A percentile compares a stretch with the other conserved stretches of the same genome.
These are phyloP conservation scores for Lasioglossum oenotherae DNA, from an alignment of 2,888 invertebrate genomes.

Conservation along the genomic window DNA sequence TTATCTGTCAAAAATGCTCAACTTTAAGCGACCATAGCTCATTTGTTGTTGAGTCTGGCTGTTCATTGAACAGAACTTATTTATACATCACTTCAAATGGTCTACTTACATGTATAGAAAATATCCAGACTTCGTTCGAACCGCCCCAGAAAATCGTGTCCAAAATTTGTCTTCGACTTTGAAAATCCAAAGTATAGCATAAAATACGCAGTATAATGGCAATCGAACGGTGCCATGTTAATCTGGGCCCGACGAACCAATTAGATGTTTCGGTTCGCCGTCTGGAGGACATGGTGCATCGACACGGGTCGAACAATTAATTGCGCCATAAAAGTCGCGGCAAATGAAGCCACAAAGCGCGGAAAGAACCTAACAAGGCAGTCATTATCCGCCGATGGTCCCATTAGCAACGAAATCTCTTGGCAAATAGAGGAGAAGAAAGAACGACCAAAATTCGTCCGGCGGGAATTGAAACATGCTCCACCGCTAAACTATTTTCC, in stretches of 20 bases:
- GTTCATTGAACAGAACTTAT: background rate
- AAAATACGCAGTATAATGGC: background rate
- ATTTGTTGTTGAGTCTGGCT: background rate
- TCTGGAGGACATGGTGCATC: background rate
- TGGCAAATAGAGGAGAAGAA: conserved; percentile 13
- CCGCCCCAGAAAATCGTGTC: too few relatives aligned
- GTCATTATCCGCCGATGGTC: conserved; percentile 12
- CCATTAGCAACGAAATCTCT: conserved; percentile 11
- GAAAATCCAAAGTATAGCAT: background rate
- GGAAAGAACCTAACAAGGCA: conserved; percentile 9
- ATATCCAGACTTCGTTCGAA: too few relatives aligned
- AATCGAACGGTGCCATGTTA: background rate
- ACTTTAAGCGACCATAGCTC: too few relatives aligned
- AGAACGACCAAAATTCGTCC: conserved; percentile 11
- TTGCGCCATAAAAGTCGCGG: conserved; percentile 3
- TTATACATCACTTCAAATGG: too few relatives aligned
- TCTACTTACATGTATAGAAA: too few relatives aligned
- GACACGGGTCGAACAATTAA: conserved; percentile 2
- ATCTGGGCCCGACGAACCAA: background rate
- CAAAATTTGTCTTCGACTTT: too few relatives aligned
- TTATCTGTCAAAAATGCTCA: too few relatives aligned
- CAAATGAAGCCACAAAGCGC: conserved; percentile 3
- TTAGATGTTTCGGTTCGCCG: background rate
- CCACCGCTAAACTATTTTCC: conserved; percentile 32
- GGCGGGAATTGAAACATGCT: conserved; percentile 28